Evolutionary conservation across 2,888 invertebrate genomes (phyloP), one percentile per base, ranked within the genome.

Genomic region (Hyposoter dolosus): DNA sequence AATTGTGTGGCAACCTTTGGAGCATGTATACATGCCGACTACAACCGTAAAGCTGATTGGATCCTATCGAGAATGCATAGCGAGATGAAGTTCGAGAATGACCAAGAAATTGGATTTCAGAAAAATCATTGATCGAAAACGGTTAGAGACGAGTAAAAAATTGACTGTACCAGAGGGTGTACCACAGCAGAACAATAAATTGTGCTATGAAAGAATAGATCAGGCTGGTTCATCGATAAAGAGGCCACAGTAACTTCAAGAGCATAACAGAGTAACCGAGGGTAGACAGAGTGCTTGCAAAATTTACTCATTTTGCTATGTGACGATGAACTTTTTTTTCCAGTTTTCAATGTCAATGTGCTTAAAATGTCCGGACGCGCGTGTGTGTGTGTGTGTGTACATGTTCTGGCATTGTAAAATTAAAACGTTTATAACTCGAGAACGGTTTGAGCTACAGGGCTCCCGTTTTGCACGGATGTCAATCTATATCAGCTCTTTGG

Each of bases 181-280:
- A 28, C 35, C 50, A 32, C 50, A 43, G 19, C 53, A 56, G 15
- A 40, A 35, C 32, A 19, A 76, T 65, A 65, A 45, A 76, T 72
- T 66, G 72, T 66, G 9, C 60, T 35, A 72, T 84, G 50, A 77
- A 84, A 81, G 81, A 66, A 43, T 15, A 81, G 63, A 77, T 72
- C 81, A 60, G 17, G 40, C 28, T 32, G 40, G 28, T 53, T 77
- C 32, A 84, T 72, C 76, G 66, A 72, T 74, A 81, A 60, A 47
- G 32, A 69, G 35, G 43, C 17, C 19, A 72, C 28, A 10, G 47
- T 35, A 56, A 56, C 23, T 56, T 56, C 3, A 56, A 7, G 23
- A 56, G 23, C 4, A 56, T 15, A 17, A 19, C 45, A 19, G 50
- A 19, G 50, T 9, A 17, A 32, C 1, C 17, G 28, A 32, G 66